Base-by-base conservation (phyloP, 2,888 invertebrate genomes). In the Opisthograptis luteolata region DNA sequence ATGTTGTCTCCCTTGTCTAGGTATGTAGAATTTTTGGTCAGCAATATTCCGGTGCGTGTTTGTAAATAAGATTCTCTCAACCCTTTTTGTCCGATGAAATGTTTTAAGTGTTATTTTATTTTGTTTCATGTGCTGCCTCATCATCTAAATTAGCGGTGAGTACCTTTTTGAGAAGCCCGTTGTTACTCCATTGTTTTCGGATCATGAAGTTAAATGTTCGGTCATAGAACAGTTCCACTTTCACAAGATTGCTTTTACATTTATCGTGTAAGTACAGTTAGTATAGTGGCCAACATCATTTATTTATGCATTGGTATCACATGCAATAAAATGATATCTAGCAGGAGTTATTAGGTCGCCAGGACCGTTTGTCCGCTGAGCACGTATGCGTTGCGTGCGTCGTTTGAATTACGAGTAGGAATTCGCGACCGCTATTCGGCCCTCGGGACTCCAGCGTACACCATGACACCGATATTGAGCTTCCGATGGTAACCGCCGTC, bases 401-500 rank as follows among this genome's bases (percentile, higher is more conserved):
- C 70, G 82, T 83, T 83, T 79, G 84, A 85, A 87, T 87, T 88
- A 89, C 88, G 88, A 87, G 84, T 75, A 82, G 89, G 90, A 87
- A 89, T 90, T 86, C 66, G 87, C 81, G 83, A 86, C 90, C 90
- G 90, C 90, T 90, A 90, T 82, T 82, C 79, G 86, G 85, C 80
- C 85, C 85, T 81, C 75, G 66, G 41, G 36, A 58, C 63, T 69
- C 73, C 78, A 76, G 69, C 71, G 76, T 75, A 74, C 77, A 76
- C 76, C 72, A 76, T 88, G 89, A 86, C 88, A 88, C 84, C 79
- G 66, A 87, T 88, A 81, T 63, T 61, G 62, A 64, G 64, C 76
- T 84, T 87, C 85, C 85, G 79, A 75, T 78, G 83, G 84, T 60
- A 68, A 64, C 68, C 70, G 68, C 67, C 70, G 64, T 62, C 64